Conservation (phyloP, 2,797 vertebrate genomes). For the Hoplostethus atlanticus region DNA sequence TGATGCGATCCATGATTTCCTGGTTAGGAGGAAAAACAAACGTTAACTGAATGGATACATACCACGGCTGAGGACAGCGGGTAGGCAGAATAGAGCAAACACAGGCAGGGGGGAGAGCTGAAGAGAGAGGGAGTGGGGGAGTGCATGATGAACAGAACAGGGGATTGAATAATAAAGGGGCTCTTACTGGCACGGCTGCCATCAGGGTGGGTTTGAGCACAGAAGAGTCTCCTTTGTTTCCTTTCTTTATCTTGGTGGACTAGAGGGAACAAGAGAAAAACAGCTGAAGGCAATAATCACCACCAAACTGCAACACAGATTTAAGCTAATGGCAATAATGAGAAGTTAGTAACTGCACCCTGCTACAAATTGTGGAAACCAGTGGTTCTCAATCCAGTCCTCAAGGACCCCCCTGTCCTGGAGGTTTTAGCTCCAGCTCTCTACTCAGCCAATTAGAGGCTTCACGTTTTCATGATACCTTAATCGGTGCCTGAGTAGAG, state of each 20-base stretch:
- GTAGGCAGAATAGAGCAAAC: not conserved
- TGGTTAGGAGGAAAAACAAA: constrained; percentile 63
- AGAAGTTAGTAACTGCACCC: not conserved
- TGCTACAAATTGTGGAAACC: not conserved
- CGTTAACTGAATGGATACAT: not conserved
- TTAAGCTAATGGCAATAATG: not conserved
- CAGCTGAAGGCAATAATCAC: not conserved
- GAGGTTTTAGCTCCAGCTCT: no score
- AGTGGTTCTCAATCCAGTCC: no score
- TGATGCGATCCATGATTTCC: constrained; percentile 99
- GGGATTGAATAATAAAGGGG: not conserved
- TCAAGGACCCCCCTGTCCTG: no score
- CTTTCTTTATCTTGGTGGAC: constrained; percentile 98
- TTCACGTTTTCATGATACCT: no score
- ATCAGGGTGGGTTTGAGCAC: constrained; percentile 94
- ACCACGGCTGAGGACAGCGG: not conserved
- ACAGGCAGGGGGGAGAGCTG: not conserved
- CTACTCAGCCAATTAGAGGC: no score
- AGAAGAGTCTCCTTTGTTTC: constrained; percentile 95
- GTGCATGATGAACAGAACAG: not conserved
- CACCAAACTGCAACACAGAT: not conserved
- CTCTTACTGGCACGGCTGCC: constrained; percentile 95
- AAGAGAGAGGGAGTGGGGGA: not conserved
- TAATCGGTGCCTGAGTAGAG: no score
- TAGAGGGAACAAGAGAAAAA: constrained; percentile 71